Conservation (phyloP, 1,140 invertebrate species). For the Drosophila tristis region DNA sequence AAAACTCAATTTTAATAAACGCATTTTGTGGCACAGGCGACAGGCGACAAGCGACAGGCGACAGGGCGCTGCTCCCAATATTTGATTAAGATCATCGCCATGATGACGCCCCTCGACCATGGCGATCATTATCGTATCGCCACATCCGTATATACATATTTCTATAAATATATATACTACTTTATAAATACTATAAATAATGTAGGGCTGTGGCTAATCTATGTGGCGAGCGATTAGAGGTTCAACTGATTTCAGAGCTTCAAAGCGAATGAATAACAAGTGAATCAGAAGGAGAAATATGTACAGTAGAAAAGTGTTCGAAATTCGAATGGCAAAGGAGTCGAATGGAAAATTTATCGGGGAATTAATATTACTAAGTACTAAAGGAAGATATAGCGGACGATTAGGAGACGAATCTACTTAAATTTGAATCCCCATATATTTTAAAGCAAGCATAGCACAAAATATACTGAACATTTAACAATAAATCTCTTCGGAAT, state of each 20-base stretch:
- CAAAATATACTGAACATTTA: too few species aligned
- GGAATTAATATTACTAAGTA: too few species aligned
- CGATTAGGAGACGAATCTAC: too few species aligned
- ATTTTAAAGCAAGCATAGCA: too few species aligned
- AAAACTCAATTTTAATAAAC: slow-evolving; percentile 63
- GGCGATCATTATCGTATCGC: slow-evolving; percentile 58
- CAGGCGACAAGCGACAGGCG: slow-evolving; percentile 31
- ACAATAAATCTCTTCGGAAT: too few species aligned
- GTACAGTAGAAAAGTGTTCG: too few species aligned
- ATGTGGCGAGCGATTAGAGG: slow-evolving; percentile 19
- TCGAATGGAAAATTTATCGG: too few species aligned
- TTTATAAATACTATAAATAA: slow-evolving; percentile 12
- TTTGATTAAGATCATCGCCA: slow-evolving; percentile 63
- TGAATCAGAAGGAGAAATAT: too few species aligned
- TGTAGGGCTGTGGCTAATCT: slow-evolving; percentile 40
- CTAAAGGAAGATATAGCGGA: too few species aligned
- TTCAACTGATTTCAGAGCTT: slow-evolving; percentile 26
- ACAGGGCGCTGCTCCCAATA: slow-evolving; percentile 58
- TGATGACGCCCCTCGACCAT: slow-evolving; percentile 34
- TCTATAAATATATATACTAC: slow-evolving; percentile 11
- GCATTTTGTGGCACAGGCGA: slow-evolving; percentile 59
- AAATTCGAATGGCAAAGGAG: too few species aligned
- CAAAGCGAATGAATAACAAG: too few species aligned
- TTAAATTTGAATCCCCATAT: too few species aligned
- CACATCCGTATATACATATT: slow-evolving; percentile 24